Conservation (phyloP, 37 sponge, comb jelly and placozoan genomes). For the Mnemiopsis leidyi region DNA sequence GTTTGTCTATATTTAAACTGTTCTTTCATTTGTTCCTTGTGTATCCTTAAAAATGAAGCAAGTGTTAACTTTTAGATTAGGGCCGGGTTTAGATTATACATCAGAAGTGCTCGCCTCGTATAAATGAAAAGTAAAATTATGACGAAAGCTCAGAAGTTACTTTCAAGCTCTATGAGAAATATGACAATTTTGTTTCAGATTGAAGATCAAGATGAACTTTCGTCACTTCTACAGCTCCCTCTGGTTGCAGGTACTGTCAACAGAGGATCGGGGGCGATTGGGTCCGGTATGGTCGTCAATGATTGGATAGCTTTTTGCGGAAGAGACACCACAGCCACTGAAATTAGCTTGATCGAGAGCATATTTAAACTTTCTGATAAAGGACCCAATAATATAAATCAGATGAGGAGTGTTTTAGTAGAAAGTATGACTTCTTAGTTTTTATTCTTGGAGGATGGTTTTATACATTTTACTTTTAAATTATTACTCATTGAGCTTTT, state of each 20-base stretch:
- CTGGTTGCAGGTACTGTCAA: constrained; percentile 98
- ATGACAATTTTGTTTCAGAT: constrained; percentile 77
- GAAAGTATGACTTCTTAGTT: constrained; percentile 50
- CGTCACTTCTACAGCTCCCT: constrained; percentile 98
- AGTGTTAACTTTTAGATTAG: too few species aligned
- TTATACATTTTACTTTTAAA: too few species aligned
- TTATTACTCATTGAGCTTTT: too few species aligned
- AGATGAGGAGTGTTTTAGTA: constrained; percentile 59
- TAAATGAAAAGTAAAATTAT: too few species aligned
- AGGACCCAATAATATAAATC: not conserved
- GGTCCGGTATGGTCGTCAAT: constrained; percentile 95
- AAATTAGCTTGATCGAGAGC: constrained; percentile 94
- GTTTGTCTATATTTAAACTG: too few species aligned
- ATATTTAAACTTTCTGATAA: constrained; percentile 88
- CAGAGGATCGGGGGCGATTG: constrained; percentile 93
- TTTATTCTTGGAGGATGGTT: too few species aligned
- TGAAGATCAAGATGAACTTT: constrained; percentile 94
- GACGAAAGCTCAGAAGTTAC: too few species aligned
- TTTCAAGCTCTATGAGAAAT: too few species aligned
- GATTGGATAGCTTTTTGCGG: constrained; percentile 99
- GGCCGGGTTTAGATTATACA: too few species aligned
- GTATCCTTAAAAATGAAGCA: too few species aligned
- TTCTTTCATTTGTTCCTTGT: too few species aligned
- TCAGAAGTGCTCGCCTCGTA: too few species aligned
- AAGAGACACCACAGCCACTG: constrained; percentile 93